Evolutionary conservation across 1,140 invertebrate genomes (phyloP), one percentile per base, ranked within the genome.

Genomic region (Stegodyphus dumicola): DNA sequence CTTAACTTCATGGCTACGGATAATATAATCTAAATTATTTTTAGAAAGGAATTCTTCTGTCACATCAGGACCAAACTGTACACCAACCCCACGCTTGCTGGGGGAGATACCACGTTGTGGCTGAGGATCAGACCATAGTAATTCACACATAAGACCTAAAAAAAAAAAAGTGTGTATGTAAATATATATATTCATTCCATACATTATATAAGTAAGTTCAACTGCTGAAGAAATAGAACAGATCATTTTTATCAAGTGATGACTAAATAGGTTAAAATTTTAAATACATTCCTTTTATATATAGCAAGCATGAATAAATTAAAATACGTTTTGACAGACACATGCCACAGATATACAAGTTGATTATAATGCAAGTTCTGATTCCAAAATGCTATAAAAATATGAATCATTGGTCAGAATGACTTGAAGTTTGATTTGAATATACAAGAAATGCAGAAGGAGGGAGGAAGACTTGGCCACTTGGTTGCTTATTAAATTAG

Each of bases 41-140:
- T 92, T 89, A 81, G 94, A 91, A 48, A 98, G 92, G 91, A 99
- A 99, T 56, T 92, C 92, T 86, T 94, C 91, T 0, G 98, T 99
- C 2, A 99, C 95, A 91, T 99, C 98, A 0, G 99, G 98, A 7
- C 99, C 99, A 92, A 99, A 99, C 91, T 99, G 98, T 88, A 98
- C 95, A 33, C 98, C 98, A 6, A 99, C 97, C 5, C 99, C 99
- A 85, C 99, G 93, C 91, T 99, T 99, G 87, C 97, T 99, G 0
- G 96, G 95, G 1, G 96, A 94, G 60, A 96, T 92, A 0, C 98
- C 99, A 70, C 90, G 89, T 90, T 95, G 94, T 9, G 94, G 94
- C 90, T 99, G 98, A 0, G 99, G 99, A 92, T 99, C 99, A 1
- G 97, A 99, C 98, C 98, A 99, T 9, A 99, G 92, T 74, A 99